Evolutionary conservation across 1,140 invertebrate genomes (phyloP), one percentile per base, ranked within the genome.

Genomic region (Solenopsis fugax): DNA sequence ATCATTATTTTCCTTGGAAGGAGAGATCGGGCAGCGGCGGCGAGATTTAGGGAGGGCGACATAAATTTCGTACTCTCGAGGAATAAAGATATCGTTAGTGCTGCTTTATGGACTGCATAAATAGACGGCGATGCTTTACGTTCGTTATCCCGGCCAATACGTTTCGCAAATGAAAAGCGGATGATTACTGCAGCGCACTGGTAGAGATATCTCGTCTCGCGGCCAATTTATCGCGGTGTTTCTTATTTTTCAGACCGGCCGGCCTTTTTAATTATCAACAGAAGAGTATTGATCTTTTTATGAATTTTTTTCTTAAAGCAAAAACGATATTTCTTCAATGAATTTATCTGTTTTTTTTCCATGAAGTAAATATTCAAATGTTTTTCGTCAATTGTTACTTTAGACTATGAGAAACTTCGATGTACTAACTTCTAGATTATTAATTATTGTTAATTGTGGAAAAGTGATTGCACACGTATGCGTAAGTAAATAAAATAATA

Each of bases 41-140:
- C 24, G 24, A 60, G 69, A 84, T 82, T 72, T 48, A 50, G 24
- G 41, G 54, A 48, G 48, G n/a, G 29, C 80, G 37, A 62, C 69
- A 60, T 84, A 84, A 84, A 84, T 84, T 84, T 84, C 69, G 41
- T 73, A 58, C 37, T 73, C 54, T 12, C 34, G 50, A 16, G 52
- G 69, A 82, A 82, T 84, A 73, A 84, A 84, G 69, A 84, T 82
- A 82, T 82, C 52, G 67, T 48, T 12, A 41, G 37, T 73, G 67
- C 54, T 29, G 80, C 52, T 82, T 81, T 72, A 82, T 60, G 37
- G 29, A 13, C 56, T 45, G 80, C 69, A 84, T 75, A 62, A 75
- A 75, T 62, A 75, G 24, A 84, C 54, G 41, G 21, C 37, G 52
- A 37, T 72, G 50, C 52, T 21, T 72, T 18, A 6, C 37, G 18